These are phyloP conservation scores for Clostera curtula DNA, from an alignment of 2,888 invertebrate species.

Conservation along the genomic window DNA sequence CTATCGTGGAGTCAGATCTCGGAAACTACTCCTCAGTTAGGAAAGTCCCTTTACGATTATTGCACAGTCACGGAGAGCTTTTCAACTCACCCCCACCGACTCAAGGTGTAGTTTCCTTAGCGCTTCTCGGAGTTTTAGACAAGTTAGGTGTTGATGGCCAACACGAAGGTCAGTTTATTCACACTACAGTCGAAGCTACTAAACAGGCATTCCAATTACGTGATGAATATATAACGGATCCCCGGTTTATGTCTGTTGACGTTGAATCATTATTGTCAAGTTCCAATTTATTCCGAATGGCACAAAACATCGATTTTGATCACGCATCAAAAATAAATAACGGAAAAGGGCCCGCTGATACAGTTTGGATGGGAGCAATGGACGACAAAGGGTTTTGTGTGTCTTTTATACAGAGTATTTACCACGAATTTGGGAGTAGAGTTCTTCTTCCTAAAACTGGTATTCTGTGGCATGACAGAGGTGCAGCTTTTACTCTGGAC, in stretches of 20 bases:
- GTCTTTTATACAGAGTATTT: constrained; percentile 61
- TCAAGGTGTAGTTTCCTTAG: constrained; percentile 55
- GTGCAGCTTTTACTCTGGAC: constrained; percentile 41
- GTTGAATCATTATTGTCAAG: constrained; percentile 37
- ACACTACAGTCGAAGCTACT: constrained; percentile 53
- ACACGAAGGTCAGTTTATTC: constrained; percentile 53
- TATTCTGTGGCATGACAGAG: constrained; percentile 61
- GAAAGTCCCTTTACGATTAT: constrained; percentile 42
- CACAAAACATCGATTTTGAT: constrained; percentile 35
- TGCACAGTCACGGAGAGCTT: constrained; percentile 46
- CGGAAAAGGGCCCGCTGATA: constrained; percentile 51
- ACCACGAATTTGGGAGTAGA: constrained; percentile 50
- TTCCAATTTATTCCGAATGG: constrained; percentile 37
- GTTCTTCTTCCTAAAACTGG: constrained; percentile 56
- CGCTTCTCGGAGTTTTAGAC: constrained; percentile 53
- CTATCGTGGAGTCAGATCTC: constrained; percentile 52
- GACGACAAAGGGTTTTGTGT: constrained; percentile 60
- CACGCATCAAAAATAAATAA: constrained; percentile 26
- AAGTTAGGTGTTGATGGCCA: constrained; percentile 45
- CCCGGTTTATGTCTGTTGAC: constrained; percentile 45
- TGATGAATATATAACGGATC: constrained; percentile 52
- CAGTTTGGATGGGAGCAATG: constrained; percentile 64
- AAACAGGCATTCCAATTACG: constrained; percentile 45
- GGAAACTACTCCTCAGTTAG: constrained; percentile 43
- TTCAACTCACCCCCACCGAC: constrained; percentile 61